Percentiles rank a stretch among this genome's conserved stretches.
phyloP scores from a whole-genome alignment of 2,797 vertebrate species.

The Hylomyscus alleni region DNA sequence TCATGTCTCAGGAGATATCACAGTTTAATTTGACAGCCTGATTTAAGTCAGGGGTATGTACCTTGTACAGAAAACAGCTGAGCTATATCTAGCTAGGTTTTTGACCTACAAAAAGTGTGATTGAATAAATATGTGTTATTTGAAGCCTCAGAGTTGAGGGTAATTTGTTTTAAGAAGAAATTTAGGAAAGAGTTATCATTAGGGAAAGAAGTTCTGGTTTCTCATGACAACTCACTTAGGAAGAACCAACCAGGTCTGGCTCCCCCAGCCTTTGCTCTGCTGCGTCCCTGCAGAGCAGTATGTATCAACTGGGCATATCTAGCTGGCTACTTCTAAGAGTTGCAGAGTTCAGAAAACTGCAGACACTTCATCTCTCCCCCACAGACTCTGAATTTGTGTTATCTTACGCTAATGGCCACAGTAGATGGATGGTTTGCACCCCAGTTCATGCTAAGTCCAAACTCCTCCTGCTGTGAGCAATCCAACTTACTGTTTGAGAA shows the following conservation, averaged over 20 bases:
- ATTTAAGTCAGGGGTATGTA: not conserved
- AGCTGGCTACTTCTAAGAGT: not conserved
- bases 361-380: not conserved
- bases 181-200: not conserved
- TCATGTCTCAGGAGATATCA: not conserved
- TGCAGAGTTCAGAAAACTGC: slow-evolving; percentile 40
- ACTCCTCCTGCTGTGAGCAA: not conserved
- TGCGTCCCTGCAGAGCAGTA: not conserved
- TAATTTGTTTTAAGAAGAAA: not conserved
- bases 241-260: not conserved
- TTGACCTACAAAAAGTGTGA: not conserved
- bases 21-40: not conserved
- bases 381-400: not conserved
- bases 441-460: not conserved
- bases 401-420: not conserved
- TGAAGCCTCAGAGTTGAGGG: not conserved
- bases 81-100: not conserved
- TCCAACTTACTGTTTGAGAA: not conserved
- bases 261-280: not conserved
- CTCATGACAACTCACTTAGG: not conserved
- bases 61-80: not conserved
- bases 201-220: not conserved
- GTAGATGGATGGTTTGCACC: not conserved
- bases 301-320: not conserved
- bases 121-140: not conserved